A percentile compares a stretch with the other conserved stretches of the same genome.
Evolutionary conservation across 2,113 vertebrate genomes (phyloP).

Genomic region (Pituophis catenifer): DNA sequence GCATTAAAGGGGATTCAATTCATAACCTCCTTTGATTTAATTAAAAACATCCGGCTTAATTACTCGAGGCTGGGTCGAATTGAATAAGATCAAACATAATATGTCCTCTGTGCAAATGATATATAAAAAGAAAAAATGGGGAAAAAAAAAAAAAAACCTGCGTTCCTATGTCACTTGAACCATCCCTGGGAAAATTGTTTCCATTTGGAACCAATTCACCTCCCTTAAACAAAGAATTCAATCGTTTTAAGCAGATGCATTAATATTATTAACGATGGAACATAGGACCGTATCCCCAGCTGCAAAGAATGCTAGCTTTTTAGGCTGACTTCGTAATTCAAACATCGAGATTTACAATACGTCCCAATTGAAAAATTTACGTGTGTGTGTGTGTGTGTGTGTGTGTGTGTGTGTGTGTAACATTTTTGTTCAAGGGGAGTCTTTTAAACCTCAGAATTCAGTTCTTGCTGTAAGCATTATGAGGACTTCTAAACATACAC

Average conservation of each 20-base stretch:
- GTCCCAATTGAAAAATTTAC: not conserved
- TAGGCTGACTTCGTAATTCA: not conserved
- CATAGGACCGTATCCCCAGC: not conserved
- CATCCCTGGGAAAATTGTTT: not conserved
- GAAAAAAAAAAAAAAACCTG: not conserved
- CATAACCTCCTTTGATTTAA: not conserved
- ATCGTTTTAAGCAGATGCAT: not conserved
- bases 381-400: not conserved
- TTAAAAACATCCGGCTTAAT: conserved; percentile 12
- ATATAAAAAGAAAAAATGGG: not conserved
- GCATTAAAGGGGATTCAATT: conserved; percentile 8
- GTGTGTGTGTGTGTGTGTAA: not conserved
- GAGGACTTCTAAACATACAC: not conserved
- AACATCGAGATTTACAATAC: not conserved
- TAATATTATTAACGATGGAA: not conserved
- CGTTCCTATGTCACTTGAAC: conserved; percentile 14
- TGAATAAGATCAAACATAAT: conserved; percentile 22
- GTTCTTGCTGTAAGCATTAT: not conserved
- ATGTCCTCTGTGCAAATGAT: not conserved
- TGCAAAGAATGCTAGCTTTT: not conserved
- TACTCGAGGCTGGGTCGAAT: not conserved
- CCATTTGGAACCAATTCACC: conserved; percentile 1
- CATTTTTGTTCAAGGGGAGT: not conserved
- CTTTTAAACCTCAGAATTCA: not conserved
- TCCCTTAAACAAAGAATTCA: not conserved